Base-by-base conservation (phyloP, 2,113 vertebrate species). In the Heterotilapia buettikoferi region DNA sequence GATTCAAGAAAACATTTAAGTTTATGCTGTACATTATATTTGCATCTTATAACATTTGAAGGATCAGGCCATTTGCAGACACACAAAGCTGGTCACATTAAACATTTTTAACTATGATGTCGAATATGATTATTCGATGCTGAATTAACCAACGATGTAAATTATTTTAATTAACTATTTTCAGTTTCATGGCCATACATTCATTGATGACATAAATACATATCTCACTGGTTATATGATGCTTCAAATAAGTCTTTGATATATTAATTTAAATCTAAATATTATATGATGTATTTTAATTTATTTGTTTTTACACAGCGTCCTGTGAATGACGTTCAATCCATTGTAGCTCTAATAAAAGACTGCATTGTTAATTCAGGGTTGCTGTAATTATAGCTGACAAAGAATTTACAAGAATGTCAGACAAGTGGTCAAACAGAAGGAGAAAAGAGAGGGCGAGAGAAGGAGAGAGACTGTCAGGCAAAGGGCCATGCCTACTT, bases 401-500 rank as follows among this genome's bases (percentile, higher is more conserved):
- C 40, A 13, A 68, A 57, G 31, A 52, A 54, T 87, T 86, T 14
- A 21, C 13, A 52, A 19, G 13, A 52, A 81, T 47, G 80, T 80
- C 76, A 84, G 82, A 63, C 78, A 73, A 26, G 10, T 47, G 78
- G 52, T 33, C 18, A 26, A 24, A 53, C 24, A 16, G 36, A 19
- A 29, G 40, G 68, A 73, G 68, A 45, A 80, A 43, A 29, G 10
- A 38, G 54, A 85, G 68, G 73, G 36, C 4, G 63, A 68, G n/a
- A 16, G 0, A 24, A 8, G 71, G 53, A 14, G 8, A 36, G 56
- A 86, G 71, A 59, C 76, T 84, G 68, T 73, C 83, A 88, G 84
- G 13, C 18, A 82, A 83, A 83, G 54, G 54, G 50, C 38, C 54
- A 84, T 89, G 84, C 43, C 57, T 56, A 38, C 45, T 80, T 5